Conservation (phyloP, 2,888 invertebrate species). For the Polyommatus icarus region DNA sequence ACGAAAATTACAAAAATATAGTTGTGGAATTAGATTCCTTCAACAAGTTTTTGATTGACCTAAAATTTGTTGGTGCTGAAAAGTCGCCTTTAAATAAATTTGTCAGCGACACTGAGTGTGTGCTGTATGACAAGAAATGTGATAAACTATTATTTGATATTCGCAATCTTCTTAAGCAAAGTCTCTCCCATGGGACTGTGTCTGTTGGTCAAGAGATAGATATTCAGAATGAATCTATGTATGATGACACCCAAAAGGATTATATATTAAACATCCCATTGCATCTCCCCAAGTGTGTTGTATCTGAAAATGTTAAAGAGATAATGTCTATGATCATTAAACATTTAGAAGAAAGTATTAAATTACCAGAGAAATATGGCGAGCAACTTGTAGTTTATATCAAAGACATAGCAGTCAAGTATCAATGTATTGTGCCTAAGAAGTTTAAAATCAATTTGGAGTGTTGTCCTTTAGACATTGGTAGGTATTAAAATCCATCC, state of each 20-base stretch:
- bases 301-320: conserved; percentile 66
- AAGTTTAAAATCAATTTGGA: conserved; percentile 69
- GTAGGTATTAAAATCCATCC: conserved; percentile 49
- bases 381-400: conserved; percentile 62
- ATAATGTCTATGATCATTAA: conserved; percentile 64
- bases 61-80: conserved; percentile 65
- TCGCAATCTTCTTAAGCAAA: conserved; percentile 59
- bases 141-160: conserved; percentile 67
- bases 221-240: conserved; percentile 52
- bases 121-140: conserved; percentile 73
- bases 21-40: conserved; percentile 69
- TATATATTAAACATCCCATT: conserved; percentile 58
- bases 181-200: conserved; percentile 61
- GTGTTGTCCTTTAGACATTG: conserved; percentile 70
- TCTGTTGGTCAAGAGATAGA: conserved; percentile 53
- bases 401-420: conserved; percentile 70
- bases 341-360: conserved; percentile 66
- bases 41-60: conserved; percentile 69
- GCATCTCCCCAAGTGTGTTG: conserved; percentile 67
- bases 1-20: conserved; percentile 65
- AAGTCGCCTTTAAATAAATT: conserved; percentile 69
- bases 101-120: conserved; percentile 67
- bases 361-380: conserved; percentile 63
- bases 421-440: conserved; percentile 68
- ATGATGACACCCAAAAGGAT: conserved; percentile 56